phyloP scores from a whole-genome alignment of 2,797 vertebrate species.

The Typhlichthys eigenmanni region DNA sequence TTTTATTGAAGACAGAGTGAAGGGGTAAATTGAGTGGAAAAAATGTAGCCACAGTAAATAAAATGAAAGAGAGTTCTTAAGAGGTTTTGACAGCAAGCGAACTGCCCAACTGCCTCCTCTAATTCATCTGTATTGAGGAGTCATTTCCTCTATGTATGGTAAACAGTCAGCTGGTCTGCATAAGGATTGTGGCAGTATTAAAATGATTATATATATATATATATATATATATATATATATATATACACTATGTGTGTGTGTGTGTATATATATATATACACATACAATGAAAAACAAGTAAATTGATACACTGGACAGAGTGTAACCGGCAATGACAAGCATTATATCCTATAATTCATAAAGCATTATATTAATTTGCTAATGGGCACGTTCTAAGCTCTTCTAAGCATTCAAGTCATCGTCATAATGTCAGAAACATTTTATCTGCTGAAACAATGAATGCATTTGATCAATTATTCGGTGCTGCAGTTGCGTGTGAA shows the following conservation, averaged over 20 bases:
- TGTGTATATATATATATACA: no score
- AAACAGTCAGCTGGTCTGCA: slow-evolving; percentile 61
- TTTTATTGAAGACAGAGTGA: slow-evolving; percentile 67
- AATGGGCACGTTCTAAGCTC: slow-evolving; percentile 31
- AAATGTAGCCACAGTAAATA: slow-evolving; percentile 50
- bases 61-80: slow-evolving; percentile 63
- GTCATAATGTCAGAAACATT: slow-evolving; percentile 38
- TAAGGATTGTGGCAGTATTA: slow-evolving; percentile 45
- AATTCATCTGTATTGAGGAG: slow-evolving; percentile 63
- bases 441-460: slow-evolving; percentile 45
- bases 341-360: slow-evolving; percentile 25
- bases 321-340: slow-evolving; percentile 28
- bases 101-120: slow-evolving; percentile 53
- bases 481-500: slow-evolving; percentile 64
- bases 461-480: slow-evolving; percentile 67
- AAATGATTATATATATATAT: slow-evolving; percentile 6
- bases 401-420: slow-evolving; percentile 24
- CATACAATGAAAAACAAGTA: slow-evolving; percentile 36
- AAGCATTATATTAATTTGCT: slow-evolving; percentile 27
- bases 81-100: slow-evolving; percentile 60
- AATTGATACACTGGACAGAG: slow-evolving; percentile 42
- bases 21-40: slow-evolving; percentile 29
- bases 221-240: no score
- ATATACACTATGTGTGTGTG: no score
- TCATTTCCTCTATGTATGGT: slow-evolving; percentile 63